Conservation (phyloP, 2,888 invertebrate genomes). For the Tryphoninae sp. region DNA sequence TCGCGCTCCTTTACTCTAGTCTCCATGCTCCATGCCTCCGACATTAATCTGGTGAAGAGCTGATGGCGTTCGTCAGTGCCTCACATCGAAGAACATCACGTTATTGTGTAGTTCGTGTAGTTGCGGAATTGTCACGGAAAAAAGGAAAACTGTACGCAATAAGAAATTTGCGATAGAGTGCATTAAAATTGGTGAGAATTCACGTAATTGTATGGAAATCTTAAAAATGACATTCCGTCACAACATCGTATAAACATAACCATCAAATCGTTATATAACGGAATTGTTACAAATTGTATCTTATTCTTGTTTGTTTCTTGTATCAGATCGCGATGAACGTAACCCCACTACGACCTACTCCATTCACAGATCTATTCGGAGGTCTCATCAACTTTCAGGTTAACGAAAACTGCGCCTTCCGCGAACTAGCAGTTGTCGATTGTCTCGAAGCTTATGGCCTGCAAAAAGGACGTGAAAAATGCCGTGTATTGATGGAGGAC, state of each 20-base stretch:
- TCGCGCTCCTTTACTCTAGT: too few relatives aligned
- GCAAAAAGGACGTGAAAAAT: constrained; percentile 85
- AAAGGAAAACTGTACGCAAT: neutral
- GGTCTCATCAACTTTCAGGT: constrained; percentile 86
- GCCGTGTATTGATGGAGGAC: constrained; percentile 85
- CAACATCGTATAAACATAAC: neutral
- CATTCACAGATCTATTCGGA: constrained; percentile 88
- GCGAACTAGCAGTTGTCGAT: constrained; percentile 88
- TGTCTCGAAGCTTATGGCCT: constrained; percentile 92
- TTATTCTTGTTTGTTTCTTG: neutral
- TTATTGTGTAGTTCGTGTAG: neutral
- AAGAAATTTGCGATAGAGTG: neutral
- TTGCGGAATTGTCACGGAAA: neutral
- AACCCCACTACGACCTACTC: constrained; percentile 86
- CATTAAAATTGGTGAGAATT: constrained; percentile 22
- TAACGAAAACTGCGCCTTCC: constrained; percentile 84
- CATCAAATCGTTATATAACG: constrained; percentile 7
- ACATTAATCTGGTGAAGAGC: neutral
- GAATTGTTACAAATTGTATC: neutral
- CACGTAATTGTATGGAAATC: neutral
- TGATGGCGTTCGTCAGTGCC: constrained; percentile 3
- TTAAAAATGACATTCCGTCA: neutral
- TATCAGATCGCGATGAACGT: constrained; percentile 70
- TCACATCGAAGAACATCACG: neutral
- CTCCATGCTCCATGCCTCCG: too few relatives aligned